Base-by-base conservation (phyloP, 1,140 invertebrate genomes). In the Vanessa atalanta region DNA sequence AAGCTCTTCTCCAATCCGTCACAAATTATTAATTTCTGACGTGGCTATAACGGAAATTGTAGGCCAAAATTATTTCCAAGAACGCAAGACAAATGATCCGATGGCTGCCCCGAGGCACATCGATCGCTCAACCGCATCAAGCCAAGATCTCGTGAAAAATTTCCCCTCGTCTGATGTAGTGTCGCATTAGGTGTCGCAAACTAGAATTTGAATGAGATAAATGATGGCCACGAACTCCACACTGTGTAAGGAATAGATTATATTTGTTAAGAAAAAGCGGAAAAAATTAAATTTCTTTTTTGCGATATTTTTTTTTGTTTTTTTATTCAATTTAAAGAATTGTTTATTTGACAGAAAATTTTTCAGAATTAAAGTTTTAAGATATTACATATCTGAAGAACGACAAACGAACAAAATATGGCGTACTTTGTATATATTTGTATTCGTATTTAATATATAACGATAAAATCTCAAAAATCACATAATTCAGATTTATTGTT, bases 151-250 rank as follows among this genome's bases (percentile, higher is more conserved):
- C 68, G 73, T 75, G 73, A 75, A 75, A 75, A 75, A 75, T 75
- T 50, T 60, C 51, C 60, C 63, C 64, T 47, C 47, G 43, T 65
- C 68, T 75, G 73, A 75, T 75, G 65, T 71, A 71, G 73, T 75
- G 73, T 75, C 73, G 73, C 73, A 75, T 75, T 75, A 71, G 73
- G 73, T 75, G 73, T 70, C 73, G 73, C 69, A 75, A 75, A 75
- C 68, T 75, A 71, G 68, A 71, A 70, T 75, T 75, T 75, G 73
- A 75, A 75, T 75, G 73, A 75, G 73, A 75, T 71, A 75, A 71
- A 75, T 53, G 73, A 75, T 68, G 16, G 60, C n/a, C 65, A 69
- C 48, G 61, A 55, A 71, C 66, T 73, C 65, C 37, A 53, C 72
- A 26, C 53, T 60, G 47, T 50, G 13, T 73, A 12, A 51, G 57